Evolutionary conservation across 2,888 invertebrate genomes (phyloP).

Genomic region (Drosophila hamatofila): DNA sequence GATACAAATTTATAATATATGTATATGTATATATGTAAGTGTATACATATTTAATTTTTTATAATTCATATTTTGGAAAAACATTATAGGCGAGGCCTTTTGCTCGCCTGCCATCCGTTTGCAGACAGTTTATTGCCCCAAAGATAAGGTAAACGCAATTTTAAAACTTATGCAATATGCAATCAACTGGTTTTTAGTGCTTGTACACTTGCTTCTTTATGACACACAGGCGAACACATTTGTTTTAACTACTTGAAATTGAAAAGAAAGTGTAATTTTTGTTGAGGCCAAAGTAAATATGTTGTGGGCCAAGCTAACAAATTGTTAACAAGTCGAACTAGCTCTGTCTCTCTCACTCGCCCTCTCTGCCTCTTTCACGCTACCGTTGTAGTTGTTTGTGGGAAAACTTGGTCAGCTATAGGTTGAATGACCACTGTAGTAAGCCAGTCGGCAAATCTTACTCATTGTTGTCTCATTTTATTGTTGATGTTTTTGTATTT

Average conservation of each 20-base stretch:
- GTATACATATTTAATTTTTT: too few relatives aligned
- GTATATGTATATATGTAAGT: too few relatives aligned
- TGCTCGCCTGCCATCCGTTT: slow-evolving; percentile 1
- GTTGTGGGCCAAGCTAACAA: slow-evolving; percentile 41
- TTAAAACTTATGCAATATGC: slow-evolving; percentile 49
- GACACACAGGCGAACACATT: slow-evolving; percentile 5
- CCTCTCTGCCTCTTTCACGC: slow-evolving; percentile 12
- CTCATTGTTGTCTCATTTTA: slow-evolving; percentile 13
- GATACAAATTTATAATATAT: too few relatives aligned
- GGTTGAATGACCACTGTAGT: slow-evolving; percentile 70
- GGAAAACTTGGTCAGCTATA: slow-evolving; percentile 58
- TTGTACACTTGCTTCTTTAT: slow-evolving; percentile 15
- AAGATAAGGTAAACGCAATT: slow-evolving; percentile 36
- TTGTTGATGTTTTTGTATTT: background rate
- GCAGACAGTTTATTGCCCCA: slow-evolving; percentile 29
- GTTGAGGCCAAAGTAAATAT: slow-evolving; percentile 20
- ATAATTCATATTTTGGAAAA: background rate
- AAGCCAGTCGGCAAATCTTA: slow-evolving; percentile 23
- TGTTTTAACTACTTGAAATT: slow-evolving; percentile 64
- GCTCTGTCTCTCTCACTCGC: slow-evolving; percentile 16
- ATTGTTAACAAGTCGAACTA: slow-evolving; percentile 58
- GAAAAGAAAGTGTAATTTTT: slow-evolving; percentile 69
- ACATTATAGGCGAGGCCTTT: background rate
- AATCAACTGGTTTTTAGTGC: slow-evolving; percentile 53
- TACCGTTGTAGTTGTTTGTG: slow-evolving; percentile 12